A percentile compares a stretch with the other conserved stretches of the same genome.
Conservation (phyloP, 2,113 vertebrate genomes). For the Mastomys natalensis region DNA sequence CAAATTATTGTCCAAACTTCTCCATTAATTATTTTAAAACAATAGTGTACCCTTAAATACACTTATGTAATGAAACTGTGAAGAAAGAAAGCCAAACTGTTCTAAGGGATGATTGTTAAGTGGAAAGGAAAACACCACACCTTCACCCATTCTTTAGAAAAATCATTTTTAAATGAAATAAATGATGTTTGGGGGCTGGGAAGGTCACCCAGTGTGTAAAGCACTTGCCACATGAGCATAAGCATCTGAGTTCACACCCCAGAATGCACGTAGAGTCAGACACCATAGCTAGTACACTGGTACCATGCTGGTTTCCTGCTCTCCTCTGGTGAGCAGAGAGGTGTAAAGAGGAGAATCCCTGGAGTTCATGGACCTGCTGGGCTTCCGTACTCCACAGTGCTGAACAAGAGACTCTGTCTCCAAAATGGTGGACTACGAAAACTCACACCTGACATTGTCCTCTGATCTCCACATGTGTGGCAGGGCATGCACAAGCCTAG, state of each 20-base stretch:
- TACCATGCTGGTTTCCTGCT: no score
- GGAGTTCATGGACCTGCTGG: neutral
- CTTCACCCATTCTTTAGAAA: neutral
- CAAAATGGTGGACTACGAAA: no score
- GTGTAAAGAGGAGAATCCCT: no score
- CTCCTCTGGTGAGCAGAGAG: neutral
- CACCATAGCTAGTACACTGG: neutral
- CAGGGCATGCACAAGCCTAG: neutral
- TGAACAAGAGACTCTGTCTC: neutral
- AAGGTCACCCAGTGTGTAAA: no score
- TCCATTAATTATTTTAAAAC: slow-evolving; percentile 17
- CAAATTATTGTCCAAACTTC: neutral
- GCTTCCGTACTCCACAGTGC: neutral
- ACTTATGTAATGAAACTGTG: no score
- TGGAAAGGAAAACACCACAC: neutral
- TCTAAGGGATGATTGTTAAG: neutral
- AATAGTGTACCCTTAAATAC: neutral
- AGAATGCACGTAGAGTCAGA: neutral
- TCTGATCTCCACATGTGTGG: neutral
- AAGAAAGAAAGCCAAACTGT: neutral
- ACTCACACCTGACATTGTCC: no score
- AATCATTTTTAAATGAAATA: neutral
- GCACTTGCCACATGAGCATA: no score
- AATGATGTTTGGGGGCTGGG: neutral
- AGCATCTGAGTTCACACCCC: neutral